Evolutionary conservation across 2,888 invertebrate genomes (phyloP).

Genomic region (Schizotus pectinicornis): DNA sequence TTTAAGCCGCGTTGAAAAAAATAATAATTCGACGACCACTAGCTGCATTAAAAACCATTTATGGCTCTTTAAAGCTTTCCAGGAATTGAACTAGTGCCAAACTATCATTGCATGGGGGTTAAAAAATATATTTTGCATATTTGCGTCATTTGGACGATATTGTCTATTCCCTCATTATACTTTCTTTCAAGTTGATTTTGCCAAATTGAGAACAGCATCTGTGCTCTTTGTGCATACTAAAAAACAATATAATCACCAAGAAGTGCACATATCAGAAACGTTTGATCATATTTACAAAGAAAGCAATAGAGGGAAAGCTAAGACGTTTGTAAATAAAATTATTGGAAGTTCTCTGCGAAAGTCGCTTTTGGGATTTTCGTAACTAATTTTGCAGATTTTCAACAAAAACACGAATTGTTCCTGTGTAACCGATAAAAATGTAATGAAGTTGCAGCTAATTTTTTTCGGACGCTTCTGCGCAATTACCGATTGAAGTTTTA

Average conservation of each 20-base stretch:
- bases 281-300: slow-evolving; percentile 28
- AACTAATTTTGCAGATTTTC: too few relatives aligned
- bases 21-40: neutral
- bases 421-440: too few relatives aligned
- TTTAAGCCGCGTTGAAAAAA: too few relatives aligned
- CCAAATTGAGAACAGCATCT: neutral
- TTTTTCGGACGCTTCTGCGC: too few relatives aligned
- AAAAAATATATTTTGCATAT: neutral
- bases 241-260: slow-evolving; percentile 16
- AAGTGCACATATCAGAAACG: slow-evolving; percentile 19
- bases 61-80: neutral
- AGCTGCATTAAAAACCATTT: neutral
- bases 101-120: neutral
- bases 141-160: neutral
- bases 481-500: too few relatives aligned
- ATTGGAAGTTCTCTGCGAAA: neutral
- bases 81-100: neutral
- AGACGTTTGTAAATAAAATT: slow-evolving; percentile 1
- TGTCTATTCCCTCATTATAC: slow-evolving; percentile 3
- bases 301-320: slow-evolving; percentile 9
- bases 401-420: too few relatives aligned
- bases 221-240: slow-evolving; percentile 11
- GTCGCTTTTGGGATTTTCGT: too few relatives aligned
- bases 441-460: too few relatives aligned
- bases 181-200: neutral